A percentile compares a stretch with the other conserved stretches of the same genome.
These are phyloP conservation scores for Stichopus chloronotus DNA, from an alignment of 35 echinoderm and acorn worm genomes.

Conservation along the genomic window DNA sequence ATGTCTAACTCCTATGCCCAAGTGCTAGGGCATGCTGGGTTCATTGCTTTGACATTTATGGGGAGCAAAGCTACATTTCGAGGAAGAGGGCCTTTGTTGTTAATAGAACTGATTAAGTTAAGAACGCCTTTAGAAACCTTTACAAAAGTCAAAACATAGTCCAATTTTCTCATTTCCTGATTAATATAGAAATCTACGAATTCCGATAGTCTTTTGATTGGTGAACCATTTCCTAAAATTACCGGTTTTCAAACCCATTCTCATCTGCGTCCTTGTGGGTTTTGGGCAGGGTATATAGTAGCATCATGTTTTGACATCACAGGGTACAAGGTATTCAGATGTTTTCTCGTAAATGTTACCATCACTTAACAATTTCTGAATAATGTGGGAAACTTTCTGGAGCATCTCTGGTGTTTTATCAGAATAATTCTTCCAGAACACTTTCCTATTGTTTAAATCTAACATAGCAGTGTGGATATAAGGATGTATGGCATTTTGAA, in stretches of 20 bases:
- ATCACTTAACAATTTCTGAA: background rate
- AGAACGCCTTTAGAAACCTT: background rate
- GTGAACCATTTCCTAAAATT: too few species aligned
- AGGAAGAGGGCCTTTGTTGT: background rate
- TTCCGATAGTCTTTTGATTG: too few species aligned
- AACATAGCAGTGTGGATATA: constrained; percentile 1
- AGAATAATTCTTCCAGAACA: background rate
- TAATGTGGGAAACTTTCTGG: background rate
- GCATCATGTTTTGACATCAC: background rate
- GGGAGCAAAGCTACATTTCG: too few species aligned
- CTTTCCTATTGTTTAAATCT: background rate
- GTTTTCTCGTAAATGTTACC: background rate
- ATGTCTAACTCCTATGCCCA: background rate
- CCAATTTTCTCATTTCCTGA: background rate
- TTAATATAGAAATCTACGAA: constrained; percentile 5
- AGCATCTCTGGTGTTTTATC: background rate
- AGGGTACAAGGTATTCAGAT: background rate
- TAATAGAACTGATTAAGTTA: background rate
- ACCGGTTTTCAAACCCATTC: background rate
- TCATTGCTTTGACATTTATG: background rate
- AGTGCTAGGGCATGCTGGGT: background rate
- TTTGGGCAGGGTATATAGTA: too few species aligned
- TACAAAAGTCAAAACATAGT: too few species aligned
- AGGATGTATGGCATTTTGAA: background rate
- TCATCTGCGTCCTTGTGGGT: background rate